phyloP scores from a whole-genome alignment of 2,113 vertebrate species.

The Athene cunicularia region DNA sequence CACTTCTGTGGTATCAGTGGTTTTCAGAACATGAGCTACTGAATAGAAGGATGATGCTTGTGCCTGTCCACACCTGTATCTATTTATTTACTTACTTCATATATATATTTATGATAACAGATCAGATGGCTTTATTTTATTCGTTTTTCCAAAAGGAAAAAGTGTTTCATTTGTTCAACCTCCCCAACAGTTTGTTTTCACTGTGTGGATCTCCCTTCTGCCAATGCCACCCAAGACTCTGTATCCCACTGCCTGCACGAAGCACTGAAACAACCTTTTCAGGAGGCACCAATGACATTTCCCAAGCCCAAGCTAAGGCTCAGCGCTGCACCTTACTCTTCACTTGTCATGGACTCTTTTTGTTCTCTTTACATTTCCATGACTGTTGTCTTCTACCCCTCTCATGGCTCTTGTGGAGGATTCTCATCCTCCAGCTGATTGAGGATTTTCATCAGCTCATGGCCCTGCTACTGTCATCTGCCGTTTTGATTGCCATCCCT shows the following conservation, averaged over 20 bases:
- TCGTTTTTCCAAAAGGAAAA: rapidly evolving
- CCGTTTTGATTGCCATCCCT: not conserved
- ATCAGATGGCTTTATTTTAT: not conserved
- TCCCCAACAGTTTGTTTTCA: not conserved
- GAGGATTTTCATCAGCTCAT: not conserved
- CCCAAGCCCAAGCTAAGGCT: not conserved
- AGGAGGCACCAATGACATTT: not conserved
- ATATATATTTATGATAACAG: not conserved
- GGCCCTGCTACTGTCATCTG: not conserved
- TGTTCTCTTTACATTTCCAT: not conserved
- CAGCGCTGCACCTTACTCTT: not conserved
- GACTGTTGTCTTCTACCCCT: not conserved
- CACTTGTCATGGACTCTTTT: not conserved
- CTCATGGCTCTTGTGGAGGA: not conserved
- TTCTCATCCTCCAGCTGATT: not conserved
- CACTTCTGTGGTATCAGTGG: not conserved
- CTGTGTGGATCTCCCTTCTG: not conserved
- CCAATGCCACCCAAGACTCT: not conserved
- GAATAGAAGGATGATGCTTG: not conserved
- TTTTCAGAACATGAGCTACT: not conserved
- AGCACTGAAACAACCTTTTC: not conserved
- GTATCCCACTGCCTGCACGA: not conserved
- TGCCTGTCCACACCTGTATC: not conserved
- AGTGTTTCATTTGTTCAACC: rapidly evolving
- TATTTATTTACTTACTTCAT: not conserved